phyloP scores from a whole-genome alignment of 2,797 vertebrate genomes.

The Taeniopygia guttata region DNA sequence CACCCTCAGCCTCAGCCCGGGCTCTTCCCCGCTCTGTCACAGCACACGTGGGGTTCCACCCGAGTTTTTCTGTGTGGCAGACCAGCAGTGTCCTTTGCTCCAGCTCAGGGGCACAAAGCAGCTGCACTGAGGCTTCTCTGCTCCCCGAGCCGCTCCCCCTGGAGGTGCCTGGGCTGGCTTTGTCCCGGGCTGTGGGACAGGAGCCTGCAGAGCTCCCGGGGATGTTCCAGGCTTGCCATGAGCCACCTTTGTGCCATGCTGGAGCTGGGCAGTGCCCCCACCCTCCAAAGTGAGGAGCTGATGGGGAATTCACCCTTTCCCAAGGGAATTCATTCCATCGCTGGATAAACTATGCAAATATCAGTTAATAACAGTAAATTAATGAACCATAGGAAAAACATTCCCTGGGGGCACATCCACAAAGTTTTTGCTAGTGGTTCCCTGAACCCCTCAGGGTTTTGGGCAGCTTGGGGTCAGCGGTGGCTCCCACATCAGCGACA shows the following conservation, averaged over 20 bases:
- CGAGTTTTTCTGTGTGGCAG: neutral
- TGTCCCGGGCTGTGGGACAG: neutral
- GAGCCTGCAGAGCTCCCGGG: neutral
- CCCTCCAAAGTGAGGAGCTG: neutral
- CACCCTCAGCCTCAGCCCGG: neutral
- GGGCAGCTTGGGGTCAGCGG: neutral
- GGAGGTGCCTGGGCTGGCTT: neutral
- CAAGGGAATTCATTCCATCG: neutral
- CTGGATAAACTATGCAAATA: neutral
- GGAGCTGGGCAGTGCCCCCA: neutral
- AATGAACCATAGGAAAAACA: neutral
- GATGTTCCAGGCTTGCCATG: neutral
- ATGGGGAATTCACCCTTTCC: neutral
- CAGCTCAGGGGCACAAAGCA: neutral
- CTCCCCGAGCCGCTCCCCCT: accelerated
- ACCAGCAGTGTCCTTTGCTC: neutral
- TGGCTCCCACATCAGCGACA: neutral
- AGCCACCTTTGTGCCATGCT: accelerated
- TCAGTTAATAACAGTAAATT: neutral
- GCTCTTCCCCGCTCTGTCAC: neutral
- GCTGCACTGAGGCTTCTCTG: neutral
- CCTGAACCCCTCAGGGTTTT: accelerated
- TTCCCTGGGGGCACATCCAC: neutral
- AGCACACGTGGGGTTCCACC: accelerated
- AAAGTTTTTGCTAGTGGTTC: neutral